Evolutionary conservation across 2,888 invertebrate species (phyloP).

Genomic region (Nemotelus pantherinus): DNA sequence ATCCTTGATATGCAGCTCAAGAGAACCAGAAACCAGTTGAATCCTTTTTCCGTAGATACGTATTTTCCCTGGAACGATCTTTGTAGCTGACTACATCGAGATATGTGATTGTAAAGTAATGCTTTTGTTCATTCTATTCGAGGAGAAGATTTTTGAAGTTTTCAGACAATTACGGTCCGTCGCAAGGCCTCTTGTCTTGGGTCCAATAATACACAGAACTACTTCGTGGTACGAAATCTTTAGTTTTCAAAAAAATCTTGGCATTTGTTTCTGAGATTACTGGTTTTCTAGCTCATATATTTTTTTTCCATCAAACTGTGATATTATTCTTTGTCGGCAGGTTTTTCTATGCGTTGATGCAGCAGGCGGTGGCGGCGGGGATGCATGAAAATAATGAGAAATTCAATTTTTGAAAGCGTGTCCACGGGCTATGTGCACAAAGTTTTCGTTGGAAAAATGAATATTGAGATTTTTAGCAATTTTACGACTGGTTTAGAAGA

Average conservation of each 20-base stretch:
- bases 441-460: too few relatives aligned
- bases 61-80: slow-evolving; percentile 1
- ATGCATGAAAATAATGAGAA: slow-evolving; percentile 22
- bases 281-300: not conserved
- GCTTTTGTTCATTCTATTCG: not conserved
- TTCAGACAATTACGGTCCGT: slow-evolving; percentile 17
- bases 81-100: not conserved
- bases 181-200: too few relatives aligned
- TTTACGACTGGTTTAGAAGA: slow-evolving; percentile 4
- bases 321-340: slow-evolving; percentile 41
- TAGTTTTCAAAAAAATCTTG: not conserved
- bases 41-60: not conserved
- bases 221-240: slow-evolving; percentile 24
- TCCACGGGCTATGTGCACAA: not conserved
- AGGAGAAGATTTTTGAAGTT: not conserved
- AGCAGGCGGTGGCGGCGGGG: not conserved
- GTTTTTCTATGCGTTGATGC: not conserved
- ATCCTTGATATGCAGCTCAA: not conserved
- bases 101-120: not conserved
- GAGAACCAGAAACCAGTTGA: not conserved
- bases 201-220: too few relatives aligned
- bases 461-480: slow-evolving; percentile 32
- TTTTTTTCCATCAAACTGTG: slow-evolving; percentile 24
- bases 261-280: not conserved
- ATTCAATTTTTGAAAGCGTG: slow-evolving; percentile 23